Evolutionary conservation across 2,888 invertebrate species (phyloP).

Genomic region (Drosophila aldrichi): DNA sequence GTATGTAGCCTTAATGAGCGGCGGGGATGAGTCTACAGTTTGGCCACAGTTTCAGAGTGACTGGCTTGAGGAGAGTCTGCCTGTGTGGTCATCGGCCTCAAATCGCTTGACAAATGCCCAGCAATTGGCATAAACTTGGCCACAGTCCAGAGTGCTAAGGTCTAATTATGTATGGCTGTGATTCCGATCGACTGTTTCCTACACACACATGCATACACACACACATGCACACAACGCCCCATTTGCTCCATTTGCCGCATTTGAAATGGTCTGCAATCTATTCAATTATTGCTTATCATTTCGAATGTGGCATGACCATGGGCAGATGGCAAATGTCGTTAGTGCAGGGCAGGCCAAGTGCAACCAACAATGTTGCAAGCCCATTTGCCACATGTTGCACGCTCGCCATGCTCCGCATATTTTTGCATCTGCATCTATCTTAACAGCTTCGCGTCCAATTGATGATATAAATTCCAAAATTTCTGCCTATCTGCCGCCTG

Average conservation of each 20-base stretch:
- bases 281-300: conserved; percentile 80
- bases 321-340: conserved; percentile 62
- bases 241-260: conserved; percentile 64
- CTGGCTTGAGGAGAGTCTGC: conserved; percentile 17
- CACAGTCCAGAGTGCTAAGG: conserved; percentile 37
- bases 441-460: conserved; percentile 47
- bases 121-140: conserved; percentile 59
- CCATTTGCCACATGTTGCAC: conserved; percentile 40
- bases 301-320: conserved; percentile 46
- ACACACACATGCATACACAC: conserved; percentile 14
- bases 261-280: conserved; percentile 76
- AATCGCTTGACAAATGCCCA: conserved; percentile 60
- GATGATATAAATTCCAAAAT: conserved; percentile 55
- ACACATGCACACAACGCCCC: conserved; percentile 25
- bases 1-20: conserved; percentile 51
- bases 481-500: conserved; percentile 42
- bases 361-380: conserved; percentile 56
- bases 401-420: conserved; percentile 30
- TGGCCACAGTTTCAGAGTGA: conserved; percentile 35
- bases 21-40: conserved; percentile 38
- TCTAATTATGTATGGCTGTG: conserved; percentile 51
- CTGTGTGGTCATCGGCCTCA: conserved; percentile 49
- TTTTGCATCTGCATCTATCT: conserved; percentile 38
- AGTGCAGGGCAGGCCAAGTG: conserved; percentile 50
- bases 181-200: conserved; percentile 39